These are phyloP conservation scores for Rhagologus leucostigma DNA, from an alignment of 2,113 vertebrate genomes.

Conservation along the genomic window DNA sequence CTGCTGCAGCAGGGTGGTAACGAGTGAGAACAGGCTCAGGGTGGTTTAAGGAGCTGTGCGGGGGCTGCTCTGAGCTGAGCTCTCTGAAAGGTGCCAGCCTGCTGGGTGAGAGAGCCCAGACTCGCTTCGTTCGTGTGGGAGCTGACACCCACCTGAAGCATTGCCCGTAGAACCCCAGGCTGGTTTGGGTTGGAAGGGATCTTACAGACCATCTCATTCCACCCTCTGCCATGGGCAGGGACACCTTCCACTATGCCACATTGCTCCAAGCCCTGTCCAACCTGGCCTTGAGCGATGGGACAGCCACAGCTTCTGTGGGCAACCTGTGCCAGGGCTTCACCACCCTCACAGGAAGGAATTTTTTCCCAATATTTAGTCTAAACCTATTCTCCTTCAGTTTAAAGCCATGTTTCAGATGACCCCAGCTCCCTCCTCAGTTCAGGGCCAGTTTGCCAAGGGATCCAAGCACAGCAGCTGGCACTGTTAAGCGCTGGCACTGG, in stretches of 20 bases:
- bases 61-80: background rate
- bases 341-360: background rate
- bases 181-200: background rate
- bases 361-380: background rate
- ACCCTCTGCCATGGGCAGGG: background rate
- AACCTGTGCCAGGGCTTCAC: background rate
- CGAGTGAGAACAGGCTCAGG: rapidly evolving
- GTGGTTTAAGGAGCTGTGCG: background rate
- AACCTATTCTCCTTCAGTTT: background rate
- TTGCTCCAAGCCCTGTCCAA: background rate
- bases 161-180: rapidly evolving
- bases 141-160: background rate
- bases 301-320: background rate
- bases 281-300: rapidly evolving
- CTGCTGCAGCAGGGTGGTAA: background rate
- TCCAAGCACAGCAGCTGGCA: rapidly evolving
- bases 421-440: background rate
- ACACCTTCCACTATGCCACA: background rate
- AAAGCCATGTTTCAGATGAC: background rate
- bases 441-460: background rate
- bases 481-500: background rate
- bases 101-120: background rate
- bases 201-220: background rate
- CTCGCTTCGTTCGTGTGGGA: rapidly evolving
- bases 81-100: background rate